A percentile compares a stretch with the other conserved stretches of the same genome.
Evolutionary conservation across 2,113 vertebrate species (phyloP).

Genomic region (Eolophus roseicapilla): DNA sequence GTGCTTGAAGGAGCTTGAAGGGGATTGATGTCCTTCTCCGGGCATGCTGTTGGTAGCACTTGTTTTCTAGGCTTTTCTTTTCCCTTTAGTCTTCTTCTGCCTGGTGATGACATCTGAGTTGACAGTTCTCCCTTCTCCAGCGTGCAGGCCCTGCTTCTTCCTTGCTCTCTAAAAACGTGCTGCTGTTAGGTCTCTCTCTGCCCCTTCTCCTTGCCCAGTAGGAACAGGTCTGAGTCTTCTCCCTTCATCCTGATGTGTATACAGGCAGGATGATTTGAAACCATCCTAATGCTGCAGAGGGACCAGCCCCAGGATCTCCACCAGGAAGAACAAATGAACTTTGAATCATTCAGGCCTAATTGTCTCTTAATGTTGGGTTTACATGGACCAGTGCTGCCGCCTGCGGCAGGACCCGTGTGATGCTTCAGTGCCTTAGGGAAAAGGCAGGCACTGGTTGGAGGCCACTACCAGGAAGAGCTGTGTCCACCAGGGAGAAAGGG

Average conservation of each 20-base stretch:
- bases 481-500: not conserved
- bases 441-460: not conserved
- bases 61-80: not conserved
- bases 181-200: not conserved
- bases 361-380: not conserved
- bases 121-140: not conserved
- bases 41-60: not conserved
- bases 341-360: not conserved
- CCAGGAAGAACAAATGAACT: not conserved
- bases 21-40: not conserved
- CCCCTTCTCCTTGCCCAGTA: not conserved
- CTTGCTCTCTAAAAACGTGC: not conserved
- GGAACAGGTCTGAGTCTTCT: not conserved
- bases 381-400: fast-evolving
- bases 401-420: not conserved
- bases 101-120: not conserved
- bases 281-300: not conserved
- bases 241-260: fast-evolving
- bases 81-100: not conserved
- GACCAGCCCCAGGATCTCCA: not conserved
- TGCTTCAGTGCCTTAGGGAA: not conserved
- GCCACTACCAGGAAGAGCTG: not conserved
- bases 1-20: not conserved
- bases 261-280: not conserved
- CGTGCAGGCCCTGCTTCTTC: not conserved